A percentile compares a stretch with the other conserved stretches of the same genome.
Evolutionary conservation across 2,888 invertebrate species (phyloP).

Genomic region (Eilema depressum): DNA sequence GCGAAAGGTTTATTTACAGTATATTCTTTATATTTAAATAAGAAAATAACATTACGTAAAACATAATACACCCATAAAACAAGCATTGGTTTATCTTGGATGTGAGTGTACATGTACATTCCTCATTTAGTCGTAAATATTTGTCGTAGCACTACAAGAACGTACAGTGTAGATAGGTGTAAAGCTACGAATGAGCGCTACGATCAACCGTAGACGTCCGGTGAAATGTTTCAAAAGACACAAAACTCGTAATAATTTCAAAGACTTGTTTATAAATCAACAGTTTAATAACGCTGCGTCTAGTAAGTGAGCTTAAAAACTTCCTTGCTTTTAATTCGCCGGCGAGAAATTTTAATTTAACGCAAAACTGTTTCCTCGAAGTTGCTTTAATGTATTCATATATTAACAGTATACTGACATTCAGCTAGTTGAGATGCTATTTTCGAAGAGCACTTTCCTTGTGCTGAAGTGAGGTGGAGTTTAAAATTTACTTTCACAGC

Average conservation of each 20-base stretch:
- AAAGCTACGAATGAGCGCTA: not conserved
- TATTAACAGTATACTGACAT: conserved; percentile 72
- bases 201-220: not conserved
- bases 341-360: conserved; percentile 80
- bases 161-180: no score
- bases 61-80: no score
- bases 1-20: no score
- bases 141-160: no score
- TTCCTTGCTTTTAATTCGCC: conserved; percentile 77
- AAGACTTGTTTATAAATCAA: conserved; percentile 75
- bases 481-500: conserved; percentile 12
- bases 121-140: no score
- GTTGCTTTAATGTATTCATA: conserved; percentile 78
- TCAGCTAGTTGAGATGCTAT: conserved; percentile 40
- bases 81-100: no score
- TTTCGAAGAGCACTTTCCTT: conserved; percentile 17
- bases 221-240: conserved; percentile 8
- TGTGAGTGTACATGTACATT: no score
- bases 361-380: conserved; percentile 74
- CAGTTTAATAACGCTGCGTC: conserved; percentile 79
- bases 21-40: no score
- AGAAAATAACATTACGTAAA: no score
- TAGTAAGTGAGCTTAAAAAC: conserved; percentile 76
- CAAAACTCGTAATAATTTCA: conserved; percentile 57
- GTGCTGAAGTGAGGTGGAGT: conserved; percentile 7